Evolutionary conservation across 2,888 invertebrate genomes (phyloP), one percentile per base, ranked within the genome.

Genomic region (Stenolophus ochropezus): DNA sequence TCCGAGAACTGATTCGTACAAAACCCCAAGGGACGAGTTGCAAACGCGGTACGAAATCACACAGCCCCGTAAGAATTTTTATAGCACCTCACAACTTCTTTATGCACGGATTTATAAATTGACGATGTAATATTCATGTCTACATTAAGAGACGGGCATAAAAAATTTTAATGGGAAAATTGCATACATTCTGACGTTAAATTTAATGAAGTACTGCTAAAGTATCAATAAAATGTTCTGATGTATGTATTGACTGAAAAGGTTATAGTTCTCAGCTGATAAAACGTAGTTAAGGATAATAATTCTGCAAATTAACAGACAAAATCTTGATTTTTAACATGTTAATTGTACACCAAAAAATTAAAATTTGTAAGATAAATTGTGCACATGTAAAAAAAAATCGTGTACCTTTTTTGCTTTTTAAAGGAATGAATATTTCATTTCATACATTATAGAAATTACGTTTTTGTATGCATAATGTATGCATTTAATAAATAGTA

Each of bases 81-180:
- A 69, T 69, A 18, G 65, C 65, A 33, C 20, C 8, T 27, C 14
- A 6, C 33, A 42, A 6, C 8, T 16, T 69, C 14, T 33, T 69
- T 69, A 69, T 69, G 65, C 65, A 33, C 65, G 27, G 20, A 69
- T 69, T 69, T 33, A 27, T 69, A 69, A 27, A 69, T 33, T 69
- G 33, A 69, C 65, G 16, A 69, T 27, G 42, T 69, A 69, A 33
- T 69, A 69, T 33, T 69, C 27, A 69, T 33, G 27, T 33, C 65
- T 33, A 69, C 33, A 69, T 69, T 33, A 69, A 69, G 33, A 69
- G 18, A 23, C 33, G 65, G 16, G 11, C 65, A 27, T 69, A 33
- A 69, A 69, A 69, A 69, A 42, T 18, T 69, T 69, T 16, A 69
- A 18, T 33, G 20, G 25, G 14, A 11, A 33, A 61, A 61, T 61